Evolutionary conservation across 2,888 invertebrate genomes (phyloP).

Genomic region (Tachina fera): DNA sequence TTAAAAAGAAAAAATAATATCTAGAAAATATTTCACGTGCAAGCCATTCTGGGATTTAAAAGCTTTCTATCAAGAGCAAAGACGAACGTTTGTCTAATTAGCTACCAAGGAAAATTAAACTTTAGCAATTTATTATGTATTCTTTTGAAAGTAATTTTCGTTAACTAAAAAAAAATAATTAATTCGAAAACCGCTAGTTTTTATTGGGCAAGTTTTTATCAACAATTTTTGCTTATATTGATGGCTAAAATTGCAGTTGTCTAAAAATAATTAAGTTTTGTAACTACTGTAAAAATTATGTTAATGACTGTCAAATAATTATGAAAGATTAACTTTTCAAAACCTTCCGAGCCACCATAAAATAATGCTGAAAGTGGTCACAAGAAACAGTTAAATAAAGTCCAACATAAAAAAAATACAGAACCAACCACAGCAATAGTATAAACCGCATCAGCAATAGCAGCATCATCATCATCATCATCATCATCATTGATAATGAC

Average conservation of each 20-base stretch:
- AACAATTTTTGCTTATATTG: not conserved
- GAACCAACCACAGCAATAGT: constrained; percentile 23
- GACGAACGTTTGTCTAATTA: constrained; percentile 22
- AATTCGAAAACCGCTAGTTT: constrained; percentile 33
- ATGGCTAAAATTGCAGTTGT: not conserved
- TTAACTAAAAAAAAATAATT: constrained; percentile 2
- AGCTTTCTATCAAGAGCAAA: not conserved
- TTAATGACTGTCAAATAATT: constrained; percentile 65
- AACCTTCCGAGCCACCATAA: constrained; percentile 49
- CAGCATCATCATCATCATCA: not conserved
- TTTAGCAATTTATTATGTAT: constrained; percentile 6
- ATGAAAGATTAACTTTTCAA: constrained; percentile 66
- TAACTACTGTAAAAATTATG: constrained; percentile 63
- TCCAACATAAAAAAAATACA: not conserved
- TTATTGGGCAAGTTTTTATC: constrained; percentile 24
- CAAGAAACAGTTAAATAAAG: not conserved
- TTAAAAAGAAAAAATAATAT: not conserved
- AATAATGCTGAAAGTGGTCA: constrained; percentile 43
- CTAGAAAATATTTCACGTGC: constrained; percentile 24
- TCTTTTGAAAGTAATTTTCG: constrained; percentile 1
- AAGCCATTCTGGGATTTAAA: not conserved
- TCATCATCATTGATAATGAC: not conserved
- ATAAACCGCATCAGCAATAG: constrained; percentile 35
- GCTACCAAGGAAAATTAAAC: constrained; percentile 34
- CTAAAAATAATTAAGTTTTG: constrained; percentile 54